phyloP scores from a whole-genome alignment of 1,140 invertebrate species.

The Drosophila oshimai region DNA sequence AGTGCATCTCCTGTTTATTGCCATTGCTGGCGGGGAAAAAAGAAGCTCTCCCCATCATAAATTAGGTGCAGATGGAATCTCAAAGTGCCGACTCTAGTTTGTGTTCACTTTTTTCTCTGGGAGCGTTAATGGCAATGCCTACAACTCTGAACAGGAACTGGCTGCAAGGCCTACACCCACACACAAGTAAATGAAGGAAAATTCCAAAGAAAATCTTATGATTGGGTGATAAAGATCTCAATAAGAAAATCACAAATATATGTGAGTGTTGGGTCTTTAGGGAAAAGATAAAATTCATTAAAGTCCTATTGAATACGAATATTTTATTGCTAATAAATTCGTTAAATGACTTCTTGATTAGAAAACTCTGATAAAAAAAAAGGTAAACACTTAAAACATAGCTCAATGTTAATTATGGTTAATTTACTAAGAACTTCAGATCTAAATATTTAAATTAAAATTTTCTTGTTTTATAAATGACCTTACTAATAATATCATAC shows the following conservation, averaged over 20 bases:
- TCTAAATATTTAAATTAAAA: too few species aligned
- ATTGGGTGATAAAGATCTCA: neutral
- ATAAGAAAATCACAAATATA: too few species aligned
- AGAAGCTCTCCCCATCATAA: constrained; percentile 58
- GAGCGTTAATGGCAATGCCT: constrained; percentile 50
- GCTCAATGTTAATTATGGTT: too few species aligned
- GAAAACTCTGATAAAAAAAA: too few species aligned
- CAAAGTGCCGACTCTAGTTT: constrained; percentile 58
- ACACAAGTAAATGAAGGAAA: constrained; percentile 2
- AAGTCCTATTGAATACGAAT: too few species aligned
- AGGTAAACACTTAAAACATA: too few species aligned
- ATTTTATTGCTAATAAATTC: too few species aligned
- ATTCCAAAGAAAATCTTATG: neutral
- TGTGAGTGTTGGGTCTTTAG: too few species aligned
- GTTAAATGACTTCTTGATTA: too few species aligned
- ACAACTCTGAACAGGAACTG: constrained; percentile 14
- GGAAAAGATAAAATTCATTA: neutral
- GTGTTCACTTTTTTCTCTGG: constrained; percentile 10
- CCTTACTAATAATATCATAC: too few species aligned
- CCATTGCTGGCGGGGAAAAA: constrained; percentile 19
- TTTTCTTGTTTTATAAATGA: too few species aligned
- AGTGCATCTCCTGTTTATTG: constrained; percentile 52
- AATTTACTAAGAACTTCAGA: too few species aligned
- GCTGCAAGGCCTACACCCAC: neutral
- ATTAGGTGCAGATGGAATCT: constrained; percentile 76